A percentile compares a stretch with the other conserved stretches of the same genome.
Conservation (phyloP, 2,113 vertebrate species). For the Phrynocephalus versicolor region DNA sequence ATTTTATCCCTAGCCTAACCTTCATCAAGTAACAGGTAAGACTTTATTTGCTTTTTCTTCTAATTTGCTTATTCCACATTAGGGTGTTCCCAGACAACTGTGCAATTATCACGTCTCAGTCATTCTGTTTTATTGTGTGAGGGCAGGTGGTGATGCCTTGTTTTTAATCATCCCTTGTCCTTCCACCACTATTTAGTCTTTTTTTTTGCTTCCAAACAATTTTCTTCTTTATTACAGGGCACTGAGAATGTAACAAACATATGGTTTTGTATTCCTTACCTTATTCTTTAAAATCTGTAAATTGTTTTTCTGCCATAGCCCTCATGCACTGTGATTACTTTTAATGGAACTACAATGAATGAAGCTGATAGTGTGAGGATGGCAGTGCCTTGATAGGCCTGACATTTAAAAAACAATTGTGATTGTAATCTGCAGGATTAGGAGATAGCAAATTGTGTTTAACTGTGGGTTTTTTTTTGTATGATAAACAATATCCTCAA, state of each 20-base stretch:
- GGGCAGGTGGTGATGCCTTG: too few species aligned
- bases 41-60: conserved; percentile 8
- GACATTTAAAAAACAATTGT: neutral
- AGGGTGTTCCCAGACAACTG: too few species aligned
- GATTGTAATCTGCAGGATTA: neutral
- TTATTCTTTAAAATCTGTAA: neutral
- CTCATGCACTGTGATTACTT: neutral
- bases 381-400: neutral
- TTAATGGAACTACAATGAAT: neutral
- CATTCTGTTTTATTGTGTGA: too few species aligned
- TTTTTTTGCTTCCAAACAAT: neutral
- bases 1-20: conserved; percentile 37
- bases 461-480: neutral
- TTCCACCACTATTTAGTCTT: neutral
- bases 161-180: neutral
- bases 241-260: neutral
- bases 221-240: neutral
- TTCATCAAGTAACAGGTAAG: conserved; percentile 69
- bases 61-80: neutral
- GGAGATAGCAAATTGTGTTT: neutral
- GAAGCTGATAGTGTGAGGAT: neutral
- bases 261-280: neutral
- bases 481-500: neutral
- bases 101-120: too few species aligned
- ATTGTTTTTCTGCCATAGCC: neutral